Percentiles rank a stretch among this genome's conserved stretches.
Conservation (phyloP, 2,797 vertebrate species). For the Danio jaintianensis region DNA sequence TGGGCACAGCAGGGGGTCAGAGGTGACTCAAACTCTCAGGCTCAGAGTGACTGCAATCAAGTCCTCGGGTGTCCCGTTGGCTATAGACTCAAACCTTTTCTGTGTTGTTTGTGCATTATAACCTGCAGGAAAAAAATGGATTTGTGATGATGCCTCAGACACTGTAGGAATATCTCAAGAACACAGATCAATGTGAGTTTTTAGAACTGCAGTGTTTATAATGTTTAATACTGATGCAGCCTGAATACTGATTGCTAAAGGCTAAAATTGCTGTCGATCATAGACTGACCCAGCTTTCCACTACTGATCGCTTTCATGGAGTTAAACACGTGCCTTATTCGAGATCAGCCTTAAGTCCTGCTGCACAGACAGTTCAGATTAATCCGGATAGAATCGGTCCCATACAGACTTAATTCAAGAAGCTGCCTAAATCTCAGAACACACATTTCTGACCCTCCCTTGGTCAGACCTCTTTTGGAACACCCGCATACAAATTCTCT, state of each 20-base stretch:
- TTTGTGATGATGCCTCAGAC: conserved; percentile 4
- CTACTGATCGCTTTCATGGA: background rate
- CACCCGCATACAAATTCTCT: background rate
- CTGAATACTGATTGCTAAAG: background rate
- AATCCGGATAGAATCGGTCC: conserved; percentile 55
- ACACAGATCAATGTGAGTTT: conserved; percentile 20
- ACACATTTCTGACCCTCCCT: background rate
- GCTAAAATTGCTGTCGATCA: background rate
- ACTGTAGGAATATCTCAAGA: background rate
- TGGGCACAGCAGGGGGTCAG: conserved; percentile 60
- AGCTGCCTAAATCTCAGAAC: conserved; percentile 1
- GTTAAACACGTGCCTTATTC: conserved; percentile 8
- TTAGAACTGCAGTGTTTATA: background rate
- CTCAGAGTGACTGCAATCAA: conserved; percentile 96
- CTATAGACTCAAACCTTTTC: conserved; percentile 98
- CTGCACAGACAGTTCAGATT: conserved; percentile 51
- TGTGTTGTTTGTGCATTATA: conserved; percentile 94
- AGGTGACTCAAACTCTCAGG: conserved; percentile 93
- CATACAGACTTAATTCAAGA: conserved; percentile 15
- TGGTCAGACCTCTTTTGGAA: conserved; percentile 1
- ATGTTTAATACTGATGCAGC: background rate
- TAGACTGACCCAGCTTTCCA: conserved; percentile 15
- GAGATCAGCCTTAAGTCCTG: conserved; percentile 51
- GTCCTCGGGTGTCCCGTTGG: conserved; percentile 89
- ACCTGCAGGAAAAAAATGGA: conserved; percentile 75